phyloP scores from a whole-genome alignment of 1,140 invertebrate genomes.

The Drosophila simulans region DNA sequence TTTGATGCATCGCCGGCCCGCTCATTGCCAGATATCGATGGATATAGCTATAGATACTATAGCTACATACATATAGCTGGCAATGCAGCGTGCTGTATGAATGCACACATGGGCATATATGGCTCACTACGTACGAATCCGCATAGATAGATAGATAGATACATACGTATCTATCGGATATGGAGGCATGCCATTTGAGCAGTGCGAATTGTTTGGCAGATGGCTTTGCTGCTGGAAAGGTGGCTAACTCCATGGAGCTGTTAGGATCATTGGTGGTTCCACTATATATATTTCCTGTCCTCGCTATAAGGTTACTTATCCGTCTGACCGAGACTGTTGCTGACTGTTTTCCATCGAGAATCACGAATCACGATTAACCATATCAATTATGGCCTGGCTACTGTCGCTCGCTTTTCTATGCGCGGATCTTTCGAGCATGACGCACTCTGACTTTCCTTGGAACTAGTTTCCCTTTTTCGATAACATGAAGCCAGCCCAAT shows the following conservation, averaged over 20 bases:
- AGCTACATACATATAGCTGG: too few species aligned
- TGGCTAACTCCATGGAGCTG: neutral
- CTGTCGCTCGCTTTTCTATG: neutral
- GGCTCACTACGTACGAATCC: conserved; percentile 29
- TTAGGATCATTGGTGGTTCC: neutral
- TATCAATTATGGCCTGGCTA: neutral
- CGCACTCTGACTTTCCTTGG: conserved; percentile 6
- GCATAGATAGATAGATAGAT: too few species aligned
- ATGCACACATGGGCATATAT: conserved; percentile 23
- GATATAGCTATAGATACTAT: conserved; percentile 15
- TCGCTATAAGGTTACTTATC: neutral
- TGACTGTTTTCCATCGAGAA: neutral
- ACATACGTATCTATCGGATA: conserved; percentile 18
- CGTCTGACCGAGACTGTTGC: too few species aligned
- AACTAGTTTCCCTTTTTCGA: neutral
- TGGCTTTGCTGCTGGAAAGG: conserved; percentile 3
- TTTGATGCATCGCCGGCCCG: conserved; percentile 21
- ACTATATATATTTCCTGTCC: too few species aligned
- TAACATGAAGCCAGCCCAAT: too few species aligned
- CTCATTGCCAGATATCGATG: conserved; percentile 19
- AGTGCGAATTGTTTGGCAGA: conserved; percentile 7
- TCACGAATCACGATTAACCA: neutral
- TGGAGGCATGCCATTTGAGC: conserved; percentile 44
- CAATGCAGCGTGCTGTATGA: conserved; percentile 7
- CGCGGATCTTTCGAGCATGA: neutral